Evolutionary conservation across 2,113 vertebrate genomes (phyloP), one percentile per base, ranked within the genome.

Genomic region (Andinoacara biseriatus): DNA sequence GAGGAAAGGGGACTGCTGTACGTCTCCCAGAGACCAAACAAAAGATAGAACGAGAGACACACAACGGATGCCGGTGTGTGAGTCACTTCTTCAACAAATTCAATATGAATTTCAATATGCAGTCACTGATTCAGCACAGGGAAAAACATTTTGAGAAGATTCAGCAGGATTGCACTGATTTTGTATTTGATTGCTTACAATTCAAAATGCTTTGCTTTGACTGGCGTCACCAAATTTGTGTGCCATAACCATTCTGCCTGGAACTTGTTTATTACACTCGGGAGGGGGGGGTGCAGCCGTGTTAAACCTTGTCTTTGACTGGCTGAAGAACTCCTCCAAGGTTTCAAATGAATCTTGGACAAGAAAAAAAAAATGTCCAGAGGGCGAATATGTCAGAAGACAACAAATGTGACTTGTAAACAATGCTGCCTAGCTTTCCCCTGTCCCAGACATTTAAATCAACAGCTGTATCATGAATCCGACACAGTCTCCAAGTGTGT

Each of bases 21-120:
- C 5, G 89, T 93, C 93, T 92, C 93, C 14, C 31, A 90, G 94
- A 93, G 93, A 95, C 92, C 91, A 92, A 92, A 91, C 91, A 92
- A 93, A 90, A 80, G 74, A 82, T 81, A 80, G 62, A 84, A 78
- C 2, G 24, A 33, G 82, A 89, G 72, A 82, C 81, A 81, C 78
- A 85, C 81, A 89, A 58, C 90, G 57, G 78, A 87, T 81, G 78
- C 56, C 22, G 54, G 72, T 84, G 87, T 88, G 86, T 38, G 74
- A 83, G 79, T 61, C 33, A 74, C 31, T 78, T 57, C 74, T 49
- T 82, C n/a, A 3, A 83, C 72, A 84, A 79, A 81, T 86, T 88
- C 83, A 81, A 82, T 58, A 86, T 75, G 77, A 58, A 86, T 87
- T 87, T 90, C 80, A 78, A 84, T 75, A 67, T 46, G 81, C 3